phyloP scores from a whole-genome alignment of 2,113 vertebrate species.

The Gnathonemus longibarbis region DNA sequence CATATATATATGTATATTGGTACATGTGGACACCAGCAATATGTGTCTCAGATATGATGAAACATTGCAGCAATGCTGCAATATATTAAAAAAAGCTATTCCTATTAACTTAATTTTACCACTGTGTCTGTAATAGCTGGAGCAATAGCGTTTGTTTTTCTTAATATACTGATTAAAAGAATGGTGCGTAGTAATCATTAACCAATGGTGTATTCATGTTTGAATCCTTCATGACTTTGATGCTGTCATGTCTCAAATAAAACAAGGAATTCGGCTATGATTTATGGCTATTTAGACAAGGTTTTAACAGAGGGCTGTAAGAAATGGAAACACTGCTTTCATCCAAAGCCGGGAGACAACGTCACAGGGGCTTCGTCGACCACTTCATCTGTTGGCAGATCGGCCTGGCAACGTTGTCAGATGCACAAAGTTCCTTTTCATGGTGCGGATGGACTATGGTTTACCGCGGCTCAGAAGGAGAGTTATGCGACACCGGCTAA shows the following conservation, averaged over 20 bases:
- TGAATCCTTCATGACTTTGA: constrained; percentile 52
- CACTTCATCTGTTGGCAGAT: constrained; percentile 56
- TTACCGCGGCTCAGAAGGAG: constrained; percentile 27
- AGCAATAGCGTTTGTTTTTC: background rate
- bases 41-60: background rate
- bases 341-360: constrained; percentile 51
- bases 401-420: constrained; percentile 21
- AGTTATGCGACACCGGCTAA: constrained; percentile 24
- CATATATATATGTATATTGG: constrained; percentile 7
- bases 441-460: constrained; percentile 41
- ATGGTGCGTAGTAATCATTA: background rate
- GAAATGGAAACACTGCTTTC: constrained; percentile 57
- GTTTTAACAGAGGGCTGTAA: constrained; percentile 63
- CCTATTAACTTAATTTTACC: background rate
- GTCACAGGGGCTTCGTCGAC: constrained; percentile 48
- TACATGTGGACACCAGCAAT: constrained; percentile 1
- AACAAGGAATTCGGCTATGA: constrained; percentile 66
- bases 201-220: constrained; percentile 53
- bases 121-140: background rate
- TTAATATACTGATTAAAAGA: background rate
- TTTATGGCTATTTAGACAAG: constrained; percentile 87
- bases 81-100: background rate
- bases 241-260: constrained; percentile 52
- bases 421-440: constrained; percentile 46
- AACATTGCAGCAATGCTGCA: background rate